Base-by-base conservation (phyloP, 2,797 vertebrate species). In the Coccyzus lansbergi region DNA sequence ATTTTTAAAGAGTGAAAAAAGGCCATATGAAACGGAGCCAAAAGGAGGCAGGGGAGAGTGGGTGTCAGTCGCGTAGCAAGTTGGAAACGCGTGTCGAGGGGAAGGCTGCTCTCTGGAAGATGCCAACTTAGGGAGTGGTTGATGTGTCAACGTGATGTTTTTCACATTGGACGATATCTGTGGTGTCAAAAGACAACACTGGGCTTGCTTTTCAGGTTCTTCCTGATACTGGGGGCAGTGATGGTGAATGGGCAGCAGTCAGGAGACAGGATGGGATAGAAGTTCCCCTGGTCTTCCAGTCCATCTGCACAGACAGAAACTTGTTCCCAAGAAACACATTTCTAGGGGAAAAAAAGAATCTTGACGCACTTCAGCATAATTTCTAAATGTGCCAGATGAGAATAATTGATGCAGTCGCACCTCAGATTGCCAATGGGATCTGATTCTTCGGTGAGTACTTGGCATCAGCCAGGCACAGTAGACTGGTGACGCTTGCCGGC, bases 301-400 rank as follows among this genome's bases (percentile, higher is more conserved):
- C 16, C 42, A 9, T 68, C 78, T 58, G n/a, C 2, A 3, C 16
- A 34, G 44, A 68, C 38, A 84, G 48, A 58, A 91, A 42, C n/a
- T 53, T 40, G 14, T 36, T 86, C 29, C 33, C 52, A 64, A 71
- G 40, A 71, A 92, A 51, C 9, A n/a, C 19, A n/a, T 83, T 74
- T 83, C 21, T 53, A 21, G 34, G 24, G 14, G 14, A 16, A 31
- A 33, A 1, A 34, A 46, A 21, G 2, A 8, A 6, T 56, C 79
- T 51, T 70, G 9, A 55, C 85, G 36, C 59, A 25, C 53, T 91
- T 92, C 31, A 64, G 33, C 6, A 0, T 63, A 29, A 20, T 52
- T 63, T 82, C n/a, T 55, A 21, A 86, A 72, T 20, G 65, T 88
- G 78, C 49, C 90, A 85, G 86, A 77, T 84, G 93, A 95, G 83